Conservation (phyloP, 2,113 vertebrate genomes). For the Solea solea region DNA sequence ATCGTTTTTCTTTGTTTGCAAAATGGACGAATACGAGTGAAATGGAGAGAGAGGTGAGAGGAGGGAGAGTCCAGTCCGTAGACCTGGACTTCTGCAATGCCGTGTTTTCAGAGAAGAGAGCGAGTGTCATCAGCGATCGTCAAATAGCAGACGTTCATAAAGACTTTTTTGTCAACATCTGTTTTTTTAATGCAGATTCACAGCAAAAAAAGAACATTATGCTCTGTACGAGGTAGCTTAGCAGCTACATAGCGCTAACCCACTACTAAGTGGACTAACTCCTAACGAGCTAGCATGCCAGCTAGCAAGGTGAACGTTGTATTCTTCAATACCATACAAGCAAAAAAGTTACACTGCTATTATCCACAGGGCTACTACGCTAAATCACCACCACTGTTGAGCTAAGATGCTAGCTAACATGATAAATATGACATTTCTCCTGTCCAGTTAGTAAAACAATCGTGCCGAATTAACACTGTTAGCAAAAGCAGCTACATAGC, state of each 20-base stretch:
- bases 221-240: not conserved
- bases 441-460: too few relatives aligned
- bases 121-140: not conserved
- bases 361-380: too few relatives aligned
- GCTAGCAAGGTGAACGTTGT: too few relatives aligned
- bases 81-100: not conserved
- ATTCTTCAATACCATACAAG: too few relatives aligned
- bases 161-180: conserved; percentile 5
- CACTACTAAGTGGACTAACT: too few relatives aligned
- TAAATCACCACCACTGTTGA: too few relatives aligned
- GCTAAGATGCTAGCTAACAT: not conserved
- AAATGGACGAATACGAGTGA: conserved; percentile 36
- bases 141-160: conserved; percentile 35
- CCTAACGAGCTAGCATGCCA: too few relatives aligned
- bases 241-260: too few relatives aligned
- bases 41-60: conserved; percentile 26
- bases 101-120: not conserved
- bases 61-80: not conserved
- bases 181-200: not conserved
- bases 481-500: too few relatives aligned
- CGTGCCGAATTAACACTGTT: too few relatives aligned
- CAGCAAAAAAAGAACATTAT: not conserved
- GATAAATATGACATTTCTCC: not conserved
- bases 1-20: conserved; percentile 55
- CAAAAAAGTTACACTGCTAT: too few relatives aligned